Evolutionary conservation across 2,888 invertebrate species (phyloP), one percentile per base, ranked within the genome.

Genomic region (Tricholauxania praeusta): DNA sequence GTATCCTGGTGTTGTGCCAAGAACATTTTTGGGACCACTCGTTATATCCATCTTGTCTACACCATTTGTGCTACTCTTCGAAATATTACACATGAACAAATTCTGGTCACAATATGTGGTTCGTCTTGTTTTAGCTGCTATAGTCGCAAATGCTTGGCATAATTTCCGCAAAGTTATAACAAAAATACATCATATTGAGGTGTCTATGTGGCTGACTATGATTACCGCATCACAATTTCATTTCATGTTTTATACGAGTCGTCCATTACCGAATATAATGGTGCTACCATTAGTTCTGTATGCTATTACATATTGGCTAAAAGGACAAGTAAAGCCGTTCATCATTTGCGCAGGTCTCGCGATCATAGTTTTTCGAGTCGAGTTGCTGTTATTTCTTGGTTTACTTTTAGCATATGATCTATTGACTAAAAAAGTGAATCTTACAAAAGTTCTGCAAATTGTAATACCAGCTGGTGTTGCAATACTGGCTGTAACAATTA

Each of bases 1-100:
- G 85, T 99, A 96, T 89, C 97, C 99, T 82, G 94, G 99, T 75
- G 98, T 99, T 74, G 99, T 99, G 73, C 99, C 99, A 68, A 91
- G 99, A 78, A 95, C 97, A 47, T 99, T 99, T 88, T 86, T 99
- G 73, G 99, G 99, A 28, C 96, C 99, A 49, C 86, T 98, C 32
- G 88, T 93, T 75, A 89, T 99, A 79, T 93, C 97, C 0, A 86
- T 91, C 62, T 80, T 97, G 59, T 92, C 96, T 6, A 91, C 93
- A 71, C 98, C 98, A 19, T 87, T 94, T 81, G 91, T 93, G 74
- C 88, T 90, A 74, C 80, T 93, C 73, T 89, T 94, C 77, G 90
- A 93, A 87, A 86, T 91, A 78, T 87, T 93, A 74, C 90, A 91
- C 79, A 88, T 94, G 72, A 93, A 91, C 85, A 98, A 97, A 89